phyloP scores from a whole-genome alignment of 2,888 invertebrate species.

The Papilio elwesi region DNA sequence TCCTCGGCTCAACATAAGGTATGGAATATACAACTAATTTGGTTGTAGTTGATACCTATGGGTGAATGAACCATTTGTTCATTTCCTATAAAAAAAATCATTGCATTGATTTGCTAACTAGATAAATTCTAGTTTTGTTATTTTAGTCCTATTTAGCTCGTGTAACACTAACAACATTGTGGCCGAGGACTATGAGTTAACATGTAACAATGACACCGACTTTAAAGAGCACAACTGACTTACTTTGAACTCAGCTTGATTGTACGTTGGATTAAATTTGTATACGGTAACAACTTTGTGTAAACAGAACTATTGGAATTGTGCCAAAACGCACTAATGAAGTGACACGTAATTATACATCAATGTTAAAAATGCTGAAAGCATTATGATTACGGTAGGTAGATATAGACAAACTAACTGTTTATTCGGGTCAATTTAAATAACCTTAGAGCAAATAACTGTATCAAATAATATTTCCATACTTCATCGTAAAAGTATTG shows the following conservation, averaged over 20 bases:
- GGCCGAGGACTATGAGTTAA: constrained; percentile 8
- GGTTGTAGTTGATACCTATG: no score
- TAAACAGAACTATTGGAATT: constrained; percentile 1
- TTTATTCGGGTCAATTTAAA: no score
- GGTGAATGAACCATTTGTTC: no score
- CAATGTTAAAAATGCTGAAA: no score
- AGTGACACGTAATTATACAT: constrained; percentile 24
- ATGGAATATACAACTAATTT: no score
- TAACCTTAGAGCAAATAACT: not conserved
- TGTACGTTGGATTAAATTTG: not conserved
- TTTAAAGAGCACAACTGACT: not conserved
- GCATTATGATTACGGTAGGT: no score
- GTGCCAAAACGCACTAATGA: constrained; percentile 29
- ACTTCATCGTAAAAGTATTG: not conserved
- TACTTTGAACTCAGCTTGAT: constrained; percentile 1
- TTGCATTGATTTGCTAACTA: no score
- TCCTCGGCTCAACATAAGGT: no score
- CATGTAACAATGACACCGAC: not conserved
- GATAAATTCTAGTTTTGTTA: not conserved
- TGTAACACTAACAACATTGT: not conserved
- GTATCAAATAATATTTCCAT: not conserved
- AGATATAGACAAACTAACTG: no score
- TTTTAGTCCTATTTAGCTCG: not conserved
- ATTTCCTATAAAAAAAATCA: no score
- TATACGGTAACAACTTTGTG: not conserved